Conservation (phyloP, 2,888 invertebrate species). For the Abscondita cerata region DNA sequence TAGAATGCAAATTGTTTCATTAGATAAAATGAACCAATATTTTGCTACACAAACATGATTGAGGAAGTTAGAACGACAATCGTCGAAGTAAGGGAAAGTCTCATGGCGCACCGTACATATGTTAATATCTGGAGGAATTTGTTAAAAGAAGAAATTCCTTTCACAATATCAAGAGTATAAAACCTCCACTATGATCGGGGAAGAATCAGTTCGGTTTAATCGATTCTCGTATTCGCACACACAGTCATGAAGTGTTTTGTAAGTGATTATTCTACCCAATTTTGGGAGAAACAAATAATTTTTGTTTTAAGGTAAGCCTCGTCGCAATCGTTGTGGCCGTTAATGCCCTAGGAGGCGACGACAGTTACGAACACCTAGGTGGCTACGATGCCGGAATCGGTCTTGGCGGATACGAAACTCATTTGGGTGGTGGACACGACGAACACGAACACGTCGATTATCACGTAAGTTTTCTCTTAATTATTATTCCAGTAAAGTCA, state of each 20-base stretch:
- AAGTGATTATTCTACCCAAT: slow-evolving; percentile 36
- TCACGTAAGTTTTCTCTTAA: slow-evolving; percentile 46
- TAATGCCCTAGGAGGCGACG: slow-evolving; percentile 49
- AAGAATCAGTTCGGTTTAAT: slow-evolving; percentile 43
- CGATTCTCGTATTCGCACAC: slow-evolving; percentile 11
- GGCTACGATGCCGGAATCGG: slow-evolving; percentile 44
- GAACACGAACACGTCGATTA: slow-evolving; percentile 51
- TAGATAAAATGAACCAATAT: slow-evolving; percentile 10
- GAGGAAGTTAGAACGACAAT: slow-evolving; percentile 26
- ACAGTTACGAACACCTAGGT: slow-evolving; percentile 28
- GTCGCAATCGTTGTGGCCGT: slow-evolving; percentile 52
- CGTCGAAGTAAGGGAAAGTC: slow-evolving; percentile 44
- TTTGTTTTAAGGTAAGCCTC: slow-evolving; percentile 46
- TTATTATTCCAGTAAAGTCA: not conserved
- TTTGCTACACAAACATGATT: slow-evolving; percentile 6
- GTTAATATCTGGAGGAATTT: slow-evolving; percentile 25
- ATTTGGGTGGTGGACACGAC: slow-evolving; percentile 33
- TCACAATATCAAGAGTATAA: slow-evolving; percentile 48
- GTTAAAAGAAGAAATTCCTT: slow-evolving; percentile 44
- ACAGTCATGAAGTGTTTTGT: slow-evolving; percentile 48
- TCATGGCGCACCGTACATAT: slow-evolving; percentile 17
- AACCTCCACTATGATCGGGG: slow-evolving; percentile 39
- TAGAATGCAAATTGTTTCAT: slow-evolving; percentile 3
- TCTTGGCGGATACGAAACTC: slow-evolving; percentile 37
- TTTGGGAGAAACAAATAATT: not conserved